A percentile compares a stretch with the other conserved stretches of the same genome.
Evolutionary conservation across 2,888 invertebrate genomes (phyloP).

Genomic region (Acronicta alni): DNA sequence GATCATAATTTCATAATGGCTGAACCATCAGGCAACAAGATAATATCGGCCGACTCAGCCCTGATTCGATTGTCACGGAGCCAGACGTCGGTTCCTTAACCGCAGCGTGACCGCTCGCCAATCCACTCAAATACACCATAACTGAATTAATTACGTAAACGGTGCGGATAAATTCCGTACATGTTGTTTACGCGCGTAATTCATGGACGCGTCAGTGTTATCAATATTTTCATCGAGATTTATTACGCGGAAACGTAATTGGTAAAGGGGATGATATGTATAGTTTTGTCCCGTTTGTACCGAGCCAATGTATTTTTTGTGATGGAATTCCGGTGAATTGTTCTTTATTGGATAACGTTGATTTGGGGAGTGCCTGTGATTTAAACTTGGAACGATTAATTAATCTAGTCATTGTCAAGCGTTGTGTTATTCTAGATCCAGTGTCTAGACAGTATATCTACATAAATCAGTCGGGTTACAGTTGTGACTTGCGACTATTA

Average conservation of each 20-base stretch:
- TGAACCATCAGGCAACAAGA: conserved; percentile 19
- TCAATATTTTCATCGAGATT: conserved; percentile 81
- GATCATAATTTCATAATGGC: conserved; percentile 14
- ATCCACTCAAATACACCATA: conserved; percentile 40
- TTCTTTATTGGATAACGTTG: conserved; percentile 6
- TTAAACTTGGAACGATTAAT: conserved; percentile 58
- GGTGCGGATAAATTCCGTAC: conserved; percentile 67
- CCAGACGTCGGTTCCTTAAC: conserved; percentile 31
- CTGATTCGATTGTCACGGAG: conserved; percentile 46
- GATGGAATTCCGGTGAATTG: conserved; percentile 5
- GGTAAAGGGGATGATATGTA: conserved; percentile 63
- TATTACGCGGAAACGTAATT: conserved; percentile 74
- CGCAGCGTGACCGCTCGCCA: conserved; percentile 22
- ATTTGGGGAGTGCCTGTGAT: conserved; percentile 31
- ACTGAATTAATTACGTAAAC: conserved; percentile 72
- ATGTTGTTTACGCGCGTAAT: conserved; percentile 69
- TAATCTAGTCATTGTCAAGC: conserved; percentile 46
- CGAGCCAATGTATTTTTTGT: conserved; percentile 10
- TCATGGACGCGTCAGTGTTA: conserved; percentile 69
- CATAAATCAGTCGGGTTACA: conserved; percentile 39
- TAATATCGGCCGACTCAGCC: conserved; percentile 32
- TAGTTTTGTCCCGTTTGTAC: conserved; percentile 37
- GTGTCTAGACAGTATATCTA: conserved; percentile 42
- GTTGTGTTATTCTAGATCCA: conserved; percentile 45
- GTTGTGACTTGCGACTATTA: conserved; percentile 25